These are phyloP conservation scores for Corbicula japonica DNA, from an alignment of 2,888 invertebrate genomes.

Conservation along the genomic window DNA sequence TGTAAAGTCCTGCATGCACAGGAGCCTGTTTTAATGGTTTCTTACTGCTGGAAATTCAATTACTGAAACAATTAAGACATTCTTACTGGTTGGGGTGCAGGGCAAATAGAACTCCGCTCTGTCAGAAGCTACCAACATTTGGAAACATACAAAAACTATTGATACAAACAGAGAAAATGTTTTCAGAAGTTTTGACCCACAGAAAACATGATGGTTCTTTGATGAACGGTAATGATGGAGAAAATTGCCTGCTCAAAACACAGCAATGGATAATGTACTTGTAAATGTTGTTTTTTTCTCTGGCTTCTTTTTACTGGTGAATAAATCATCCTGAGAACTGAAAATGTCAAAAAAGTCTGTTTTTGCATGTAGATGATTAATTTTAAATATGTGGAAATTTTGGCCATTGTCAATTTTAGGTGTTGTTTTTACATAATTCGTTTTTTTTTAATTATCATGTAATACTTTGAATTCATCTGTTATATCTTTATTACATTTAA, in stretches of 20 bases:
- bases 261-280: constrained; percentile 22
- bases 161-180: constrained; percentile 64
- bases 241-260: constrained; percentile 52
- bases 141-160: constrained; percentile 51
- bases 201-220: constrained; percentile 57
- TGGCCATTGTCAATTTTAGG: too few relatives aligned
- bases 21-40: constrained; percentile 23
- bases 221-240: constrained; percentile 63
- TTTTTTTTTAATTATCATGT: too few relatives aligned
- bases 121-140: constrained; percentile 37
- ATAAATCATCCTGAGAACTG: too few relatives aligned
- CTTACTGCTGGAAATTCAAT: constrained; percentile 44
- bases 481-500: too few relatives aligned
- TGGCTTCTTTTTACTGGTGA: not conserved
- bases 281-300: constrained; percentile 23
- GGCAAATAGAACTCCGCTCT: constrained; percentile 30
- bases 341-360: too few relatives aligned
- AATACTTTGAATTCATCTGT: too few relatives aligned
- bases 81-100: constrained; percentile 16
- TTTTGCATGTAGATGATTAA: too few relatives aligned
- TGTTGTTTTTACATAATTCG: too few relatives aligned
- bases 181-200: constrained; percentile 67
- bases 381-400: too few relatives aligned
- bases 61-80: constrained; percentile 54
- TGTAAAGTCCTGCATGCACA: constrained; percentile 42